Base-by-base conservation (phyloP, 2,888 invertebrate species). In the Drosophila limbata region DNA sequence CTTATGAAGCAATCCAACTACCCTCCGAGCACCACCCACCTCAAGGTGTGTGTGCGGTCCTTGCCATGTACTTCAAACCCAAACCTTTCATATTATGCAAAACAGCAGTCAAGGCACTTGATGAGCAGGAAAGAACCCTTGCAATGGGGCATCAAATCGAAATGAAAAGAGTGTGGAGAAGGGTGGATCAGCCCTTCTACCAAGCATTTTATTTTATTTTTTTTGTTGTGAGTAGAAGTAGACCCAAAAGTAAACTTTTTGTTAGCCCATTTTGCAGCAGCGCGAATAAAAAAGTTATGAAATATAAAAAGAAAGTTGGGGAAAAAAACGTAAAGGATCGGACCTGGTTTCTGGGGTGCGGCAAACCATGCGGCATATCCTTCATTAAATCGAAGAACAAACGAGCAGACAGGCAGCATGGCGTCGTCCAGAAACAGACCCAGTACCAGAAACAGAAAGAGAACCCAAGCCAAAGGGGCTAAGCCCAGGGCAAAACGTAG, bases 321-420 rank as follows among this genome's bases (percentile, higher is more conserved):
- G 31, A 61, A 19, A 65, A 65, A 69, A 78, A 60, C 37, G 53
- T 48, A 68, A 77, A 47, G 69, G 71, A 77, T 70, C 50, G 62
- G 45, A 28, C 51, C 50, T 28, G 45, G 51, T 56, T 45, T 21
- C 69, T 69, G 69, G 67, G 73, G 79, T 69, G 81, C 77, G 84
- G 56, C 68, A 57, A 60, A 64, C 78, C 81, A 84, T 82, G 83
- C 73, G 81, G 86, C 73, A 86, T 89, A 86, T 86, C 85, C 85
- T 86, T 86, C 85, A 89, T 86, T 86, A 86, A 86, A 86, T 86
- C 85, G 85, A 86, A 86, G 90, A 89, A 85, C 84, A 88, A 88
- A 85, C 89, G 84, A 84, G 87, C 87, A 86, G 87, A 88, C 86
- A 74, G 82, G 86, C 88, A 73, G 84, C 77, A 75, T 66, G 74